Base-by-base conservation (phyloP, 2,888 invertebrate genomes). In the Diploptera punctata region DNA sequence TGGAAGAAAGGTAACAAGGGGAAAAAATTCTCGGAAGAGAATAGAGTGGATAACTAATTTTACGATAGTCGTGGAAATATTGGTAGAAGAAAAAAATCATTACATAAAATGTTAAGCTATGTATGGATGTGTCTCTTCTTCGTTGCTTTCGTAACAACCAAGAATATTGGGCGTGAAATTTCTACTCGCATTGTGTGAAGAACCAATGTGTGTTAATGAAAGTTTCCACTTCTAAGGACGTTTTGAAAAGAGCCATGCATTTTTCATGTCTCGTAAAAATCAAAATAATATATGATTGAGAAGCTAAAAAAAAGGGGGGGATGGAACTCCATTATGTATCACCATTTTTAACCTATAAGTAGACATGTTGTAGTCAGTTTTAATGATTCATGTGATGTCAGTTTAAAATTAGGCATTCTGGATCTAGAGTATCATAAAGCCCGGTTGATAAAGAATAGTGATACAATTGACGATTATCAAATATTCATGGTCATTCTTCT, bases 121-220 rank as follows among this genome's bases (percentile, higher is more conserved):
- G 24, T 24, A 24, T 52, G 52, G 9, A 13, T 52, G 52, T 52
- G 24, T 52, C 52, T 52, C 52, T 47, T 47, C 19, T 13, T 60
- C 29, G 26, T 29, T 60, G 26, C 19, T 10, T 4, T 19, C 13
- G 38, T 62, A 62, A 38, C 62, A 62, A 43, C 33, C 31, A 26
- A 33, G 68, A 70, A 70, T 69, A 73, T 73, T 69, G 67, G 73
- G 65, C 73, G 70, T 73, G 73, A 73, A 73, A 73, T 73, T 70
- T 73, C 73, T 29, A n/a, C 16, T 69, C 70, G 61, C 62, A 65
- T 69, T 67, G 52, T 52, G 43, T 61, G 52, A 52, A 52, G 52
- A 52, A 52, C 19, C 24, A 24, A 19, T 52, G 52, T 52, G 52
- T 52, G 52, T 52, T 52, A 52, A 52, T 52, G 52, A 52, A 52